phyloP scores from a whole-genome alignment of 2,888 invertebrate species.

The Philereme vetulata region DNA sequence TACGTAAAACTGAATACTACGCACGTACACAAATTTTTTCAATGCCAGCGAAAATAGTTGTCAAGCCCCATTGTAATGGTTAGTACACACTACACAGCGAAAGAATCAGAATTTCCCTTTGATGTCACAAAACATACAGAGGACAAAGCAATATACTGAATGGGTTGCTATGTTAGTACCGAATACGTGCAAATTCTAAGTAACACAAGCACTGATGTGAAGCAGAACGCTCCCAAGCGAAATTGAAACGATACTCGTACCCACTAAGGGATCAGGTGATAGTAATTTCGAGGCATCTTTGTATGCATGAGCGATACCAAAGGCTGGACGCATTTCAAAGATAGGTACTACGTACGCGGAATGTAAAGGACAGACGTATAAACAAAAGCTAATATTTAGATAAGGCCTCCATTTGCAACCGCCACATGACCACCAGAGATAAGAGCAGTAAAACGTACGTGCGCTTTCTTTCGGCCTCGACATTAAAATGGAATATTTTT shows the following conservation, averaged over 20 bases:
- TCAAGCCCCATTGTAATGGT: constrained; percentile 9
- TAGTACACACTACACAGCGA: neutral
- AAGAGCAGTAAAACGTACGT: constrained; percentile 64
- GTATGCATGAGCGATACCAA: constrained; percentile 61
- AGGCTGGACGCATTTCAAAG: constrained; percentile 57
- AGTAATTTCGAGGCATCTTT: constrained; percentile 45
- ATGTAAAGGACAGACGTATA: constrained; percentile 63
- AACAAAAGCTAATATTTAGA: constrained; percentile 73
- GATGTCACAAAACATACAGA: constrained; percentile 12
- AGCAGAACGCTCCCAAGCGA: constrained; percentile 18
- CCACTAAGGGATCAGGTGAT: constrained; percentile 38
- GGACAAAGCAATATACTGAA: constrained; percentile 14
- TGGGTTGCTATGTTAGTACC: constrained; percentile 1
- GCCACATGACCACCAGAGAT: constrained; percentile 61
- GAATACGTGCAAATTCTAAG: constrained; percentile 6
- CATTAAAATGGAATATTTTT: constrained; percentile 48
- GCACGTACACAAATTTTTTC: too few species aligned
- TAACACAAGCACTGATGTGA: constrained; percentile 8
- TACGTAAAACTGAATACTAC: too few species aligned
- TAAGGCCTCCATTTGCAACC: constrained; percentile 61
- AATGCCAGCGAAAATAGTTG: neutral
- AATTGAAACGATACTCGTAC: constrained; percentile 24
- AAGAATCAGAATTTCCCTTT: constrained; percentile 11
- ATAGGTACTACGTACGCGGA: constrained; percentile 58
- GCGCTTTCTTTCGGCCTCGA: constrained; percentile 60